Evolutionary conservation across 1,140 invertebrate genomes (phyloP).

Genomic region (Drosophila prosaltans): DNA sequence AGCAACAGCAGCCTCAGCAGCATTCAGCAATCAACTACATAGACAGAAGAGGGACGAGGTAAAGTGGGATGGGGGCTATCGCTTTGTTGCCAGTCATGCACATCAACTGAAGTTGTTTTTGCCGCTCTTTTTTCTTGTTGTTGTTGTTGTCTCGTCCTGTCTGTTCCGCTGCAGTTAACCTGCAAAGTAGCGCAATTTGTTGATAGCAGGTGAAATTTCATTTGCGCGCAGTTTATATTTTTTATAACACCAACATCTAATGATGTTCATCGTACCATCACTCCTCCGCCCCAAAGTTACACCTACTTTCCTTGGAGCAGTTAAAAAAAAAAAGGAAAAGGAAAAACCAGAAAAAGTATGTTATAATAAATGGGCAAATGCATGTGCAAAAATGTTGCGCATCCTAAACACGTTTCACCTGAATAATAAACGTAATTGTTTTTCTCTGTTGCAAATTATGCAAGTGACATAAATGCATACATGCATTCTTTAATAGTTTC

Average conservation of each 20-base stretch:
- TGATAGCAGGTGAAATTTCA: conserved; percentile 80
- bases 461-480: conserved; percentile 12
- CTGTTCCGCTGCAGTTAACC: conserved; percentile 78
- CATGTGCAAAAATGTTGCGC: conserved; percentile 51
- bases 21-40: conserved; percentile 73
- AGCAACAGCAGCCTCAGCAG: conserved; percentile 41
- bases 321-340: conserved; percentile 3
- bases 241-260: conserved; percentile 60
- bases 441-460: conserved; percentile 54
- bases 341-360: conserved; percentile 15
- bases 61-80: conserved; percentile 24
- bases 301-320: background rate
- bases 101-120: conserved; percentile 64
- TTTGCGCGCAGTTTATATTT: conserved; percentile 61
- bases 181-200: conserved; percentile 81
- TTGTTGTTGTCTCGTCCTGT: conserved; percentile 43
- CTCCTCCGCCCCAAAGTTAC: background rate
- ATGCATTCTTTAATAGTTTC: conserved; percentile 2
- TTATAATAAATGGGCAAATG: conserved; percentile 25
- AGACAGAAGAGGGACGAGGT: background rate
- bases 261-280: conserved; percentile 45
- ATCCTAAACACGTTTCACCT: conserved; percentile 68
- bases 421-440: conserved; percentile 69
- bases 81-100: conserved; percentile 79
- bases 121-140: conserved; percentile 8